Conservation (phyloP, 2,797 vertebrate species). For the Clarias pachynema region DNA sequence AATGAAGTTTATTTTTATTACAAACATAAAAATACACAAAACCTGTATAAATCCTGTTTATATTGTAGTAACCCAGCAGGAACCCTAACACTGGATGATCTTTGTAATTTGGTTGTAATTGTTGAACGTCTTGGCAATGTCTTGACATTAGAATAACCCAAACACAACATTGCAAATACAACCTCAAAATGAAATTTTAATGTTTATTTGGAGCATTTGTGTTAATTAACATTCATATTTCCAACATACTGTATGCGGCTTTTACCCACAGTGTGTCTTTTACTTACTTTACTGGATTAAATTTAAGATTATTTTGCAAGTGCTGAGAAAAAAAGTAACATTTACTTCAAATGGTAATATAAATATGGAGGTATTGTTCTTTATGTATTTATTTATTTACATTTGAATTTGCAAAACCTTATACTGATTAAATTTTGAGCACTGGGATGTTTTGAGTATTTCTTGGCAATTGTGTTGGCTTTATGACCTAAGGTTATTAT, state of each 20-base stretch:
- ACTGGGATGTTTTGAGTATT: neutral
- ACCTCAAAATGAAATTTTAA: no score
- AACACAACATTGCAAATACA: no score
- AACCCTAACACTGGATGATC: no score
- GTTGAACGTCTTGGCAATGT: no score
- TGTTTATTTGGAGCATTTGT: no score
- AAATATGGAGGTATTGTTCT: neutral
- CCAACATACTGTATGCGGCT: neutral
- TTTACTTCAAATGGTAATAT: neutral
- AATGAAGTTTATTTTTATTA: neutral
- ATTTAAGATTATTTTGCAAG: neutral
- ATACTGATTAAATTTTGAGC: neutral
- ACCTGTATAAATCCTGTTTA: neutral
- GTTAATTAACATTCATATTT: no score
- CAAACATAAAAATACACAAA: neutral
- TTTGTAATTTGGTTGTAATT: no score
- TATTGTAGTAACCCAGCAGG: no score
- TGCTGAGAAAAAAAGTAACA: neutral
- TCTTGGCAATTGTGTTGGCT: neutral
- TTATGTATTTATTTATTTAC: neutral
- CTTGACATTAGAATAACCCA: no score
- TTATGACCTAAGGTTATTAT: neutral
- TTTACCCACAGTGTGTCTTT: neutral
- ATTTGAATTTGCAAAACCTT: neutral
- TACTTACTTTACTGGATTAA: neutral